phyloP scores from a whole-genome alignment of 2,888 invertebrate species.

The Penaeus monodon region DNA sequence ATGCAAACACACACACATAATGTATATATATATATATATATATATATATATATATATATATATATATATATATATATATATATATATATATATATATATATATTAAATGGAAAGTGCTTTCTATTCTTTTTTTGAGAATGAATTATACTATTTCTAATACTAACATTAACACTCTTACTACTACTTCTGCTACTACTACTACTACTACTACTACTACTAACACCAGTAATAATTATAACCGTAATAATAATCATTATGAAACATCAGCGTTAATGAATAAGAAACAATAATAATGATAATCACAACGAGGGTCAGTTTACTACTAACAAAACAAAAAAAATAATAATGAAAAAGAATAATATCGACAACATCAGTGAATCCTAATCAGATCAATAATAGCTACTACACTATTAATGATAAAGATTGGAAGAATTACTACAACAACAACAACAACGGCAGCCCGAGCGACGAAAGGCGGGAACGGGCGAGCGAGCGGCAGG shows the following conservation, averaged over 20 bases:
- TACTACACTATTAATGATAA: not conserved
- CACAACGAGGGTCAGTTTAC: not conserved
- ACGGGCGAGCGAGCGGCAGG: too few relatives aligned
- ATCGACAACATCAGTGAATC: not conserved
- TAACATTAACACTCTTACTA: too few relatives aligned
- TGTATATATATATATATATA: too few relatives aligned
- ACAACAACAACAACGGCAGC: not conserved
- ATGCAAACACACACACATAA: too few relatives aligned
- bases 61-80: constrained; percentile 2
- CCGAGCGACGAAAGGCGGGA: too few relatives aligned
- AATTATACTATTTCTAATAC: not conserved
- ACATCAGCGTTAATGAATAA: too few relatives aligned
- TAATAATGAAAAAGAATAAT: not conserved
- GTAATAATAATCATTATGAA: too few relatives aligned
- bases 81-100: not conserved
- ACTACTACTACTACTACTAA: too few relatives aligned
- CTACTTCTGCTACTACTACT: too few relatives aligned
- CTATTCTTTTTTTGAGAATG: not conserved
- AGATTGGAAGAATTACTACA: not conserved
- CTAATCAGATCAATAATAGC: not conserved
- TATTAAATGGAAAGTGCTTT: not conserved
- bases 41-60: not conserved
- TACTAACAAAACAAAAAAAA: not conserved
- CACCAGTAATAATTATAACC: too few relatives aligned
- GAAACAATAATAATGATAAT: not conserved